Percentiles rank a stretch among this genome's conserved stretches.
Evolutionary conservation across 2,888 invertebrate species (phyloP).

Genomic region (Chrysodeixis includens): DNA sequence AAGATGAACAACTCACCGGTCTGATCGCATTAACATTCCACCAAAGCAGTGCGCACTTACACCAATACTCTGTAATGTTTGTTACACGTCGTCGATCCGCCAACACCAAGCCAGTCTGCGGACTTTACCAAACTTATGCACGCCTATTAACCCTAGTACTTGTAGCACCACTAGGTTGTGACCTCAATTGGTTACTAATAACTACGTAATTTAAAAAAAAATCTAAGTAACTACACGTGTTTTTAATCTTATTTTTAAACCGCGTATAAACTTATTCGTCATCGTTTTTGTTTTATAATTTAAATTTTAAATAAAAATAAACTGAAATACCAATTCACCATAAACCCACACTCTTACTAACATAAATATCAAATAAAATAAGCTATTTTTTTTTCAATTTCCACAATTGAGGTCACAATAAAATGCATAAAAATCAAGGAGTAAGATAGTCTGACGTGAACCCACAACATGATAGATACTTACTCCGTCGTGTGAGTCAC

Average conservation of each 20-base stretch:
- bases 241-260: too few species aligned
- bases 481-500: constrained; percentile 75
- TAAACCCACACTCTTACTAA: neutral
- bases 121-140: constrained; percentile 87
- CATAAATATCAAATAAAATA: constrained; percentile 5
- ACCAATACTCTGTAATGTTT: constrained; percentile 82
- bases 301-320: too few species aligned
- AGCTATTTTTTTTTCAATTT: neutral
- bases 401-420: constrained; percentile 74
- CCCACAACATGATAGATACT: constrained; percentile 84
- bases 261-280: too few species aligned
- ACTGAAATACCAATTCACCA: neutral
- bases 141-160: constrained; percentile 83
- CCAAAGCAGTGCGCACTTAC: constrained; percentile 89
- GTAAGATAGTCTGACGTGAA: constrained; percentile 77
- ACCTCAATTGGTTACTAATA: constrained; percentile 68
- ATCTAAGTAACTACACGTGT: too few species aligned
- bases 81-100: constrained; percentile 84
- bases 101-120: constrained; percentile 87
- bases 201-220: neutral
- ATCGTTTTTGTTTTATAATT: neutral
- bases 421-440: constrained; percentile 76
- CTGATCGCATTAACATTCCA: constrained; percentile 88
- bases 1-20: constrained; percentile 87
- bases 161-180: constrained; percentile 75